A percentile compares a stretch with the other conserved stretches of the same genome.
phyloP scores from a whole-genome alignment of 1,140 invertebrate species.

The Dendroctonus valens region DNA sequence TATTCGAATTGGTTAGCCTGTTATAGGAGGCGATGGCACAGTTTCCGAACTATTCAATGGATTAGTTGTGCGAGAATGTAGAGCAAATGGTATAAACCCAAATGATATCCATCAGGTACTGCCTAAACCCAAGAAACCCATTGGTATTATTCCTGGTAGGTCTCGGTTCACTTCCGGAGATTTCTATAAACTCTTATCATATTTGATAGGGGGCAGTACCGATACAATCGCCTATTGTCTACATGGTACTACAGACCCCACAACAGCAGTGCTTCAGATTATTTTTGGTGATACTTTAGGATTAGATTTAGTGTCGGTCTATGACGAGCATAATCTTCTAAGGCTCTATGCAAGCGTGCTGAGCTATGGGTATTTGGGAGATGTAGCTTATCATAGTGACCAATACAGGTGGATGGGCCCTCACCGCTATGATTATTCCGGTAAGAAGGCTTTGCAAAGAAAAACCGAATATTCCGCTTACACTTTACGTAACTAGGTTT shows the following conservation, averaged over 20 bases:
- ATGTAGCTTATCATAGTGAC: constrained; percentile 80
- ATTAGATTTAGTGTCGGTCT: constrained; percentile 79
- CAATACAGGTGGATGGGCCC: constrained; percentile 86
- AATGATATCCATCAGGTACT: constrained; percentile 61
- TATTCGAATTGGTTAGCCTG: neutral
- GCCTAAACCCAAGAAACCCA: constrained; percentile 61
- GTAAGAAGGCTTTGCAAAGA: constrained; percentile 49
- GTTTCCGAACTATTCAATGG: constrained; percentile 84
- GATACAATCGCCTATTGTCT: constrained; percentile 80
- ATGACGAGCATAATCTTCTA: constrained; percentile 63
- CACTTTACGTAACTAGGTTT: constrained; percentile 55
- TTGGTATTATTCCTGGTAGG: constrained; percentile 57
- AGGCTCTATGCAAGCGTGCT: constrained; percentile 77
- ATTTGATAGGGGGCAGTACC: constrained; percentile 66
- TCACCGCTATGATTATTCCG: constrained; percentile 80
- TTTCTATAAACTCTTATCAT: constrained; percentile 24
- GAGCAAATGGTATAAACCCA: constrained; percentile 59
- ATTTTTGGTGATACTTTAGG: constrained; percentile 71
- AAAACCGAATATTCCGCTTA: neutral
- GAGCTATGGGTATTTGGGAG: constrained; percentile 87
- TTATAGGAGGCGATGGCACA: constrained; percentile 79
- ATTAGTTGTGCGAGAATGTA: constrained; percentile 55
- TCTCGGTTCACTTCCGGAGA: neutral
- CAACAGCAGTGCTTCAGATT: constrained; percentile 80
- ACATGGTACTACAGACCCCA: constrained; percentile 79